phyloP scores from a whole-genome alignment of 2,888 invertebrate genomes.

The Parnassius glacialis region DNA sequence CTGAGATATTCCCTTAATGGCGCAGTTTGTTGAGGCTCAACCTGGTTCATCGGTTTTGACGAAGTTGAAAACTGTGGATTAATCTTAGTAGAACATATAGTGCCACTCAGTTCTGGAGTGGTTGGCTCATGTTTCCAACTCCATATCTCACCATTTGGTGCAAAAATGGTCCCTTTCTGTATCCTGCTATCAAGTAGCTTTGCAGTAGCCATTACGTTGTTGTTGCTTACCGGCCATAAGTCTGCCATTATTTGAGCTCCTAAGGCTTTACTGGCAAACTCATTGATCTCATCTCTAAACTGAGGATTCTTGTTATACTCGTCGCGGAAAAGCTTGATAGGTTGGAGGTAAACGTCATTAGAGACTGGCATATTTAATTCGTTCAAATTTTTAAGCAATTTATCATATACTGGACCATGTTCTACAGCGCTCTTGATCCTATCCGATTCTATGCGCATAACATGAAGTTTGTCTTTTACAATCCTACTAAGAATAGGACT shows the following conservation, averaged over 20 bases:
- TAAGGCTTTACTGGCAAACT: conserved; percentile 72
- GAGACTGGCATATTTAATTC: conserved; percentile 75
- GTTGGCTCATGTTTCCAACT: conserved; percentile 76
- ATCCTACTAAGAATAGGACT: conserved; percentile 72
- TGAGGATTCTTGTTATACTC: conserved; percentile 78
- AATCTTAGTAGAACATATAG: conserved; percentile 71
- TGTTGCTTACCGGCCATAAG: conserved; percentile 63
- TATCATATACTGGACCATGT: conserved; percentile 82
- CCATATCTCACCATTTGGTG: conserved; percentile 78
- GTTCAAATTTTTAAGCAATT: conserved; percentile 75
- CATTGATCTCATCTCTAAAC: conserved; percentile 78
- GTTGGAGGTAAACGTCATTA: conserved; percentile 78
- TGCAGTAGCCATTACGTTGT: conserved; percentile 66
- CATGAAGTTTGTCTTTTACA: conserved; percentile 75
- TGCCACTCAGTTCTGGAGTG: conserved; percentile 72
- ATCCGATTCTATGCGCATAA: conserved; percentile 78
- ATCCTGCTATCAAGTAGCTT: conserved; percentile 66
- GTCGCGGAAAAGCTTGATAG: conserved; percentile 78
- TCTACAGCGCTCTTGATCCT: conserved; percentile 81
- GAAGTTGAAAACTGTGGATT: conserved; percentile 72
- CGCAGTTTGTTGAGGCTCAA: conserved; percentile 70
- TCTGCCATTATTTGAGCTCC: conserved; percentile 72
- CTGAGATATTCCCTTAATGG: conserved; percentile 66
- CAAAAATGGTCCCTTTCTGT: conserved; percentile 76
- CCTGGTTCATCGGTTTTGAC: conserved; percentile 66